Base-by-base conservation (phyloP, 2,888 invertebrate genomes). In the Elysia crispata region DNA sequence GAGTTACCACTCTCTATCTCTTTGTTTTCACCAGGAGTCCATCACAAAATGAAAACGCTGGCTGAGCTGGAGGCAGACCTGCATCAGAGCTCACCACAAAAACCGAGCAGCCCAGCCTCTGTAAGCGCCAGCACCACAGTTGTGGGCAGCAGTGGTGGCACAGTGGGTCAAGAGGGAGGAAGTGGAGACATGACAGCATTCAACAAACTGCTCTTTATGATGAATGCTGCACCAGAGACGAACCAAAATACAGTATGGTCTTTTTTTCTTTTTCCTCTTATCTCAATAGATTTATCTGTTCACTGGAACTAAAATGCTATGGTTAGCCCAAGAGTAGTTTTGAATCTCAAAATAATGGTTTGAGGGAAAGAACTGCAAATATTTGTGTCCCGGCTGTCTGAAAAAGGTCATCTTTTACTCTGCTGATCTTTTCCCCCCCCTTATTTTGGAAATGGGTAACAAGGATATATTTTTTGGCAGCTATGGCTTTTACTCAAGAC, bases 201-300 rank as follows among this genome's bases (percentile, higher is more conserved):
- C 83, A 90, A 91, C 85, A 91, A 91, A 79, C 86, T 92, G 69
- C 86, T 92, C 6, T 89, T 88, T 67, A 78, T 90, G 83, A 90
- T 91, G 88, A 88, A 89, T 73, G 89, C 88, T 62, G 88, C 88
- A 11, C 88, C 89, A 31, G 87, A 88, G 25, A 64, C 76, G 15
- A 73, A 20, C 54, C 80, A 80, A 30, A 76, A 80, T 64, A 33
- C 18, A 0, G 80, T 80, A 31, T 54, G 76, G 64, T 0, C 18
- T 25, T 18, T 1, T 28, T 50, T 57, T 41, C 5, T 41, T 41
- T 41, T 41, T 60, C 15, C 15, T 60, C 3, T 60, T 8, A 25
- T 60, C 25, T n/a, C 25, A 41, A 6, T 41, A 41, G 41, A n/a
- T n/a, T n/a, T n/a, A n/a, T n/a, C n/a, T n/a, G n/a, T n/a, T n/a